phyloP scores from a whole-genome alignment of 2,888 invertebrate species.

The Caenorhabditis virilis region DNA sequence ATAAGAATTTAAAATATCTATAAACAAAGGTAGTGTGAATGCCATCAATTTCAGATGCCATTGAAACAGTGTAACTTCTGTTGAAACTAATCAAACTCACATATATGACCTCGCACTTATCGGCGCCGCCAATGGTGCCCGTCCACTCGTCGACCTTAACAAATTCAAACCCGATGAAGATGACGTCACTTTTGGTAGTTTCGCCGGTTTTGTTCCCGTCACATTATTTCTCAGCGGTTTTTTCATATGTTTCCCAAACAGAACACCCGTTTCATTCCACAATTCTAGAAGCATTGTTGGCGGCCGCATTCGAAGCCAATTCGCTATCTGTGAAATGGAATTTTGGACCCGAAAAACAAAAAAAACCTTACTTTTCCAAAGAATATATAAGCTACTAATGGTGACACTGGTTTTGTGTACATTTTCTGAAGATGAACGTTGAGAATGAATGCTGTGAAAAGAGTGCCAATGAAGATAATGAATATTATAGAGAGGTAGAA shows the following conservation, averaged over 20 bases:
- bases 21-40: too few relatives aligned
- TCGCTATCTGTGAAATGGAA: constrained; percentile 41
- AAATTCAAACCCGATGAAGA: constrained; percentile 25
- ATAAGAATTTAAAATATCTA: not conserved
- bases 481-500: constrained; percentile 67
- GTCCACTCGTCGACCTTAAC: constrained; percentile 10
- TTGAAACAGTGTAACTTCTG: too few relatives aligned
- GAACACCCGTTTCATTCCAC: constrained; percentile 58
- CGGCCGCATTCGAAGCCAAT: constrained; percentile 60
- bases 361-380: constrained; percentile 55
- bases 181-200: constrained; percentile 22
- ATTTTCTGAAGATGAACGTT: constrained; percentile 67
- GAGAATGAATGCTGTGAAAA: constrained; percentile 67
- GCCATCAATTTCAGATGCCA: not conserved
- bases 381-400: constrained; percentile 62
- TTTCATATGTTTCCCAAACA: constrained; percentile 22
- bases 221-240: not conserved
- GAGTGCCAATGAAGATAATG: constrained; percentile 66
- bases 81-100: constrained; percentile 9
- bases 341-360: not conserved
- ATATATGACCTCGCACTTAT: constrained; percentile 36
- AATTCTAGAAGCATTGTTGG: constrained; percentile 64
- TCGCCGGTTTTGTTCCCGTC: not conserved
- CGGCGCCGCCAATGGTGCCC: constrained; percentile 32
- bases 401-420: constrained; percentile 64